phyloP scores from a whole-genome alignment of 2,113 vertebrate species.

The Aphyosemion australe region DNA sequence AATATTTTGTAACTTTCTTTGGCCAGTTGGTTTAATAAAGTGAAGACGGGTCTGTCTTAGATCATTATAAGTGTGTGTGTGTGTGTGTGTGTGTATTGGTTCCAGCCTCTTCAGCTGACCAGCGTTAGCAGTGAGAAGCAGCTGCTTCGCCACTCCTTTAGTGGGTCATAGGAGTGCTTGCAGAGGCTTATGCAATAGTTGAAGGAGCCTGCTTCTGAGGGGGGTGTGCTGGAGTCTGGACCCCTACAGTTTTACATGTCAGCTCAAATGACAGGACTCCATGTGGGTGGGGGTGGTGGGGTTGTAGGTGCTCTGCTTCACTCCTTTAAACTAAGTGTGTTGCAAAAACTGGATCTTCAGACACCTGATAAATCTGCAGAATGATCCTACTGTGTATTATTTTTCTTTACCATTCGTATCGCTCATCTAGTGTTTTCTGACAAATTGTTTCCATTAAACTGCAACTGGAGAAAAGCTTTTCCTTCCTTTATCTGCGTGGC shows the following conservation, averaged over 20 bases:
- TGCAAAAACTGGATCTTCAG: too few relatives aligned
- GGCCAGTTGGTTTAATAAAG: too few relatives aligned
- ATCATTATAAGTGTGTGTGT: too few relatives aligned
- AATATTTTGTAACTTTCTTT: too few relatives aligned
- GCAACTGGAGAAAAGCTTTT: neutral
- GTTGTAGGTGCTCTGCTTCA: neutral
- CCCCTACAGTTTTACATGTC: slow-evolving; percentile 21
- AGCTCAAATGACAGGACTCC: slow-evolving; percentile 43
- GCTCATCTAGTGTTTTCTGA: too few relatives aligned
- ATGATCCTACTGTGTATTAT: too few relatives aligned
- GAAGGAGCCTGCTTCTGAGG: slow-evolving; percentile 32
- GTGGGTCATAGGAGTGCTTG: slow-evolving; percentile 13
- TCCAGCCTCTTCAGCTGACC: slow-evolving; percentile 13
- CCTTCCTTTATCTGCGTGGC: too few relatives aligned
- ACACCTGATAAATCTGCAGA: too few relatives aligned
- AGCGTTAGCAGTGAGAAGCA: slow-evolving; percentile 13
- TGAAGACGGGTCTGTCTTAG: too few relatives aligned
- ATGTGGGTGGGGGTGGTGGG: slow-evolving; percentile 15
- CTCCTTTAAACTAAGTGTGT: too few relatives aligned
- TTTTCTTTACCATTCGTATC: too few relatives aligned
- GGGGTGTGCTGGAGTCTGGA: slow-evolving; percentile 19
- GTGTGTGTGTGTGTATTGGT: neutral
- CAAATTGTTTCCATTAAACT: too few relatives aligned
- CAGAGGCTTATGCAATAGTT: slow-evolving; percentile 49
- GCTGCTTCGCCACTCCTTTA: slow-evolving; percentile 1